These are phyloP conservation scores for Venustoraphidia nigricollis DNA, from an alignment of 2,888 invertebrate genomes.

Conservation along the genomic window DNA sequence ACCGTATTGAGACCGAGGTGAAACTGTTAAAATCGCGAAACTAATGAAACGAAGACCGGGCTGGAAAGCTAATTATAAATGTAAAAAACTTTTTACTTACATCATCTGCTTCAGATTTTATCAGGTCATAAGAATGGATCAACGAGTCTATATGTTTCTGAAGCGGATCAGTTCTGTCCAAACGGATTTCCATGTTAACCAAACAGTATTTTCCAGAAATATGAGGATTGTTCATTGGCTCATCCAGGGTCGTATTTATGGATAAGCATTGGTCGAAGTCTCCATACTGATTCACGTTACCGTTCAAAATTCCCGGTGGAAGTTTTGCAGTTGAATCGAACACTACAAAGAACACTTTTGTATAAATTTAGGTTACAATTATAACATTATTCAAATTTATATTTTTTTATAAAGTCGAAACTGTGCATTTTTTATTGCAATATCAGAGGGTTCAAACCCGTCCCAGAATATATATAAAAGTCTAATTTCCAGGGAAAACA, in stretches of 20 bases:
- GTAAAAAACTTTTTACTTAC: conserved; percentile 25
- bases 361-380: too few relatives aligned
- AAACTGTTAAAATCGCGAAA: too few relatives aligned
- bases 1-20: too few relatives aligned
- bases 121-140: conserved; percentile 36
- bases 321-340: conserved; percentile 56
- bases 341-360: conserved; percentile 29
- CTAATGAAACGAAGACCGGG: too few relatives aligned
- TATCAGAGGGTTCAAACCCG: too few relatives aligned
- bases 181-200: conserved; percentile 34
- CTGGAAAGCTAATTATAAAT: not conserved
- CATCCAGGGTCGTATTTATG: conserved; percentile 20
- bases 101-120: conserved; percentile 35
- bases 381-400: too few relatives aligned
- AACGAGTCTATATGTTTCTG: conserved; percentile 24
- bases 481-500: too few relatives aligned
- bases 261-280: conserved; percentile 53
- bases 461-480: too few relatives aligned
- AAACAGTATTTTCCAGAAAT: conserved; percentile 51
- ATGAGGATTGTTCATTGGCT: conserved; percentile 18
- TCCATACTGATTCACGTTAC: conserved; percentile 53
- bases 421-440: too few relatives aligned
- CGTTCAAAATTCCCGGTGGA: conserved; percentile 49
- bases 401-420: too few relatives aligned
- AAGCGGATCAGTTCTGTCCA: conserved; percentile 18